Conservation (phyloP, 2,888 invertebrate genomes). For the Schizotus pectinicornis region DNA sequence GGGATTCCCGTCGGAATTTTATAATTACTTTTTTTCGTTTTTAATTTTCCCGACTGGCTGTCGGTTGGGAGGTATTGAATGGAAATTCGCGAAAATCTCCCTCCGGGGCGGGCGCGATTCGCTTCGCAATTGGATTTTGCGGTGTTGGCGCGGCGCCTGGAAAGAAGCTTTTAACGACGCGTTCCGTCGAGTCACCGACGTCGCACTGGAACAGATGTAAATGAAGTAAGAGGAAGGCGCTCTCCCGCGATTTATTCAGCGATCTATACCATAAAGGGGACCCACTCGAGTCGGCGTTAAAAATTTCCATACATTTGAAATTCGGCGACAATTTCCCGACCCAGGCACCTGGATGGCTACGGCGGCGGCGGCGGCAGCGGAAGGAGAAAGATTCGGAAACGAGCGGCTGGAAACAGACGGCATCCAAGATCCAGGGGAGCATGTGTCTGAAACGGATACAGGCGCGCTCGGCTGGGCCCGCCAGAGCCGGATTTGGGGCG, state of each 20-base stretch:
- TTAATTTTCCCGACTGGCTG: too few species aligned
- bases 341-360: conserved; percentile 10
- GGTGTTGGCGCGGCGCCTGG: conserved; percentile 6
- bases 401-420: conserved; percentile 5
- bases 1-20: too few species aligned
- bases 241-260: conserved; percentile 23
- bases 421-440: background rate
- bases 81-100: too few species aligned
- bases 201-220: conserved; percentile 44
- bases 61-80: too few species aligned
- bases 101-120: conserved; percentile 4
- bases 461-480: conserved; percentile 3
- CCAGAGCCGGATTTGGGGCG: background rate
- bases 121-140: conserved; percentile 27
- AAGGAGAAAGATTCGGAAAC: background rate
- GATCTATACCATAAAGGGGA: conserved; percentile 2
- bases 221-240: conserved; percentile 33
- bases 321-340: conserved; percentile 32
- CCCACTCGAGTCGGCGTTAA: conserved; percentile 25
- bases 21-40: too few species aligned
- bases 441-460: conserved; percentile 23
- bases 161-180: conserved; percentile 25
- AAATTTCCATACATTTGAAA: conserved; percentile 35
- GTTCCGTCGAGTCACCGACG: conserved; percentile 28
- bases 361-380: conserved; percentile 15